These are phyloP conservation scores for Trachymyrmex cornetzi DNA, from an alignment of 1,140 invertebrate species.

Conservation along the genomic window DNA sequence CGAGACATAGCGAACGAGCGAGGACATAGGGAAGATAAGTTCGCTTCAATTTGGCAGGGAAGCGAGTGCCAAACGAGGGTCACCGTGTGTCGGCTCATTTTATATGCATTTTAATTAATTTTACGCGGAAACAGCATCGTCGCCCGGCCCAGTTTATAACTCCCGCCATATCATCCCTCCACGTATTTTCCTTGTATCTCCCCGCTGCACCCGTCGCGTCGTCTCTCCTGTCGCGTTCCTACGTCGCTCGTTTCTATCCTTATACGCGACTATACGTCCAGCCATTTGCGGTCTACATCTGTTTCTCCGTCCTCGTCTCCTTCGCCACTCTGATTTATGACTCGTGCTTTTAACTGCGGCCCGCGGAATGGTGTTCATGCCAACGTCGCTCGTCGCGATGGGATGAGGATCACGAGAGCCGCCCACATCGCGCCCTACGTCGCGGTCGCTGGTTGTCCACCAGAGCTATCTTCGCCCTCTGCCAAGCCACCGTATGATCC, in stretches of 20 bases:
- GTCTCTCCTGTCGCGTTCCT: slow-evolving; percentile 25
- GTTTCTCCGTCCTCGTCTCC: slow-evolving; percentile 73
- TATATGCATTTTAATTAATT: slow-evolving; percentile 82
- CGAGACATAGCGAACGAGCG: background rate
- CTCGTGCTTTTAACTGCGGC: slow-evolving; percentile 76
- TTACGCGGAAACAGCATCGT: slow-evolving; percentile 74
- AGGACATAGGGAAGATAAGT: slow-evolving; percentile 69
- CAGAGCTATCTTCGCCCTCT: slow-evolving; percentile 54
- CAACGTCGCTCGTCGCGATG: slow-evolving; percentile 45
- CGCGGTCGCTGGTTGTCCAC: slow-evolving; percentile 16
- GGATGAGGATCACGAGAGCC: background rate
- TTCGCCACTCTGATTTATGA: slow-evolving; percentile 77
- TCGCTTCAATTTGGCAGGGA: slow-evolving; percentile 76
- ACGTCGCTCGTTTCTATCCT: slow-evolving; percentile 41
- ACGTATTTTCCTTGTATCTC: slow-evolving; percentile 53
- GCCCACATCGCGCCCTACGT: slow-evolving; percentile 3
- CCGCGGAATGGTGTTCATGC: slow-evolving; percentile 51
- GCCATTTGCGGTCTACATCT: slow-evolving; percentile 78
- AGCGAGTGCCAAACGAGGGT: slow-evolving; percentile 39
- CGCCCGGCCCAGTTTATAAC: slow-evolving; percentile 72
- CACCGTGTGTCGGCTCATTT: slow-evolving; percentile 72
- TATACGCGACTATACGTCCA: slow-evolving; percentile 61
- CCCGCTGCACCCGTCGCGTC: background rate
- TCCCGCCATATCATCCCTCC: slow-evolving; percentile 60
- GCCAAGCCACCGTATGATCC: background rate